Evolutionary conservation across 2,113 vertebrate genomes (phyloP), one percentile per base, ranked within the genome.

Genomic region (Chinchilla lanigera): DNA sequence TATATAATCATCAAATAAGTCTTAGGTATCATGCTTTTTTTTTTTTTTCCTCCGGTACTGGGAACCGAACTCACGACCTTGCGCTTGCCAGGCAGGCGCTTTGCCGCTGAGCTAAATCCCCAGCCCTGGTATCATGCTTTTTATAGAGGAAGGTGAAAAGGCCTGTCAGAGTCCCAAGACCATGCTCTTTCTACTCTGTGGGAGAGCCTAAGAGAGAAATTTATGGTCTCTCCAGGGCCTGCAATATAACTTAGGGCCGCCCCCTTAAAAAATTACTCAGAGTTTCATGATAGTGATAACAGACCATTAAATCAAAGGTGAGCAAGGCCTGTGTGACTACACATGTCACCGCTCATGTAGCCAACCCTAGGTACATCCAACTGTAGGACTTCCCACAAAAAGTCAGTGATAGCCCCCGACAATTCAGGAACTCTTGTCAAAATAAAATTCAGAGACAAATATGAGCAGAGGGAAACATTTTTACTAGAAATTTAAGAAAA

Each of bases 141-240:
- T 95, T 87, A 82, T 78, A 78, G 52, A 88, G 28, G 41, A 92
- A 89, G 12, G 38, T 77, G 58, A 83, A 69, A 86, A 69, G 56
- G 9, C 54, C 28, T 91, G 44, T 86, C 60, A 80, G 69, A 87
- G 41, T 65, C 60, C 20, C 60, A 86, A 86, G 81, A 52, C 17
- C 12, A 52, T 73, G 22, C 16, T 90, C 17, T 69, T 82, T 89
- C 56, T 80, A 56, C 8, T 90, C n/a, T 91, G 2, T 87, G 87
- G 69, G 41, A 7, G 38, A 7, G 19, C 19, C 89, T 38, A 63
- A 61, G 44, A 97, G 47, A 71, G 52, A 87, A 41, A 35, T 54
- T 58, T 65, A 38, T 67, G 30, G 61, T 95, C 17, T 1, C 26
- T 85, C 61, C 38, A 86, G 11, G 38, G 54, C 60, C 80, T 73